These are phyloP conservation scores for Caranx ignobilis DNA, from an alignment of 2,113 vertebrate species.

Conservation along the genomic window DNA sequence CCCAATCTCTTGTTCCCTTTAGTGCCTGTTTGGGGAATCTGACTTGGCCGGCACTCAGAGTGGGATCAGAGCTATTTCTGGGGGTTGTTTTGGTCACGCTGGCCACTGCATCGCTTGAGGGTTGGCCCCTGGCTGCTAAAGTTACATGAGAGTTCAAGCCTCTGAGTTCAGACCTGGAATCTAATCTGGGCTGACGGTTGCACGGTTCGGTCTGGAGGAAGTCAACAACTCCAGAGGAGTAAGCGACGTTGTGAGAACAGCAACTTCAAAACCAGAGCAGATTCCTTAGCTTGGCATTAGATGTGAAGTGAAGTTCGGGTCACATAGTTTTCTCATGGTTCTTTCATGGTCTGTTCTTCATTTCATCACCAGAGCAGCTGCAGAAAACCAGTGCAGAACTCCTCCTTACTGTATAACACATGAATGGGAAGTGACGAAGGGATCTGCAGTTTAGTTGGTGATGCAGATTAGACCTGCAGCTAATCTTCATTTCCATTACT, in stretches of 20 bases:
- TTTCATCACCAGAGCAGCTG: conserved; percentile 45
- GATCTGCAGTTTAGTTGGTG: not conserved
- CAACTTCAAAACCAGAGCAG: conserved; percentile 55
- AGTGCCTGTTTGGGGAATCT: conserved; percentile 66
- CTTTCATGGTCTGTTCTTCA: conserved; percentile 45
- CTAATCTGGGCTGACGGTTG: conserved; percentile 61
- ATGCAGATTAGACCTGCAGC: too few relatives aligned
- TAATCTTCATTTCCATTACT: too few relatives aligned
- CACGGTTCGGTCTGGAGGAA: conserved; percentile 58
- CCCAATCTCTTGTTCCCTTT: conserved; percentile 68
- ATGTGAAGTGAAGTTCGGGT: conserved; percentile 71
- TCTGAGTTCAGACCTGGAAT: conserved; percentile 60
- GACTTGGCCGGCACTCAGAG: conserved; percentile 68
- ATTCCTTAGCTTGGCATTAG: conserved; percentile 51
- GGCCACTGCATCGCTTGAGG: conserved; percentile 44
- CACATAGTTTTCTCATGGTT: conserved; percentile 48
- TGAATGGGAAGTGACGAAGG: not conserved
- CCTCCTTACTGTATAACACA: not conserved
- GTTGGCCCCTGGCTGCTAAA: conserved; percentile 56
- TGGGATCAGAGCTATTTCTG: conserved; percentile 73
- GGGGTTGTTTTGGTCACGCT: conserved; percentile 73
- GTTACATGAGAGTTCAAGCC: conserved; percentile 65
- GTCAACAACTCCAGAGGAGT: conserved; percentile 59
- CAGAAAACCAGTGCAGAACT: conserved; percentile 11
- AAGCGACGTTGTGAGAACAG: conserved; percentile 31